Evolutionary conservation across 2,888 invertebrate genomes (phyloP).

Genomic region (Chrysomela aeneicollis): DNA sequence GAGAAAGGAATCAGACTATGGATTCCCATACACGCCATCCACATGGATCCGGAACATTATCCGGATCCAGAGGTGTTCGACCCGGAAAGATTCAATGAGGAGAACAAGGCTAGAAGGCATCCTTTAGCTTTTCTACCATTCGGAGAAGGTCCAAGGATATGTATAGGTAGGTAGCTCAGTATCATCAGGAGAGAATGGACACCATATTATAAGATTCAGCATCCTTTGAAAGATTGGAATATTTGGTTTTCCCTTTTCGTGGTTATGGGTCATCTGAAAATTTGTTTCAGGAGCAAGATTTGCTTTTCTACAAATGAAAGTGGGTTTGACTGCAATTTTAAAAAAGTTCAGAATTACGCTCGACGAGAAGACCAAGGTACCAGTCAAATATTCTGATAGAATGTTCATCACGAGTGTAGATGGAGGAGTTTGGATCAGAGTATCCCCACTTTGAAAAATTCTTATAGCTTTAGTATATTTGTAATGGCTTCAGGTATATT

Average conservation of each 20-base stretch:
- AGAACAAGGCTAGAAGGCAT: constrained; percentile 39
- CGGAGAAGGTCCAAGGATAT: constrained; percentile 67
- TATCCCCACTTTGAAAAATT: constrained; percentile 43
- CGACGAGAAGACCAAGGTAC: constrained; percentile 42
- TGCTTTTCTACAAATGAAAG: constrained; percentile 50
- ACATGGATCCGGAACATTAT: constrained; percentile 43
- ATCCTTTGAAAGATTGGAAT: too few species aligned
- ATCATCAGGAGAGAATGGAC: too few species aligned
- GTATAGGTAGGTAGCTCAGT: constrained; percentile 60
- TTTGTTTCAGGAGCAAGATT: constrained; percentile 50
- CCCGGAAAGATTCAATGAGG: constrained; percentile 45
- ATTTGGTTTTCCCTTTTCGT: too few species aligned
- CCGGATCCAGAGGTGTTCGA: constrained; percentile 68
- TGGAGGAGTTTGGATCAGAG: constrained; percentile 44
- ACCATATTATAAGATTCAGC: too few species aligned
- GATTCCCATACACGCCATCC: constrained; percentile 30
- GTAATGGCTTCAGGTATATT: too few species aligned
- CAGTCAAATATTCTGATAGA: constrained; percentile 37
- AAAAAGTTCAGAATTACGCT: constrained; percentile 44
- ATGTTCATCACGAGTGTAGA: constrained; percentile 31
- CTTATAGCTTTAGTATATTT: too few species aligned
- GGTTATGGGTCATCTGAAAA: too few species aligned
- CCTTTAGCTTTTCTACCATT: constrained; percentile 56
- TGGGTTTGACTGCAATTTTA: constrained; percentile 44
- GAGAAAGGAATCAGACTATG: constrained; percentile 30